Evolutionary conservation across 2,113 vertebrate species (phyloP).

Genomic region (Halichoeres trimaculatus): DNA sequence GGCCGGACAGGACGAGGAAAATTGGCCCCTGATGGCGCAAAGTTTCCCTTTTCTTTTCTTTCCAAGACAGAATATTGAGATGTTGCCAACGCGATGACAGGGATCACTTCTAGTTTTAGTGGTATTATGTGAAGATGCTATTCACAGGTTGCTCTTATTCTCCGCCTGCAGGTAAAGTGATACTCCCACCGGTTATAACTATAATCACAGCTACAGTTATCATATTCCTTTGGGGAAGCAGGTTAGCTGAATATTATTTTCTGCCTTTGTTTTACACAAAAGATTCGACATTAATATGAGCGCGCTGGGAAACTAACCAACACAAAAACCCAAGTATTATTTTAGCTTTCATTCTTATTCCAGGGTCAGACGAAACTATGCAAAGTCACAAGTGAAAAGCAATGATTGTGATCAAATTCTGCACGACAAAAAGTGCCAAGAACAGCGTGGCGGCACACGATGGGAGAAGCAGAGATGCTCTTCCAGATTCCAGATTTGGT

Average conservation of each 20-base stretch:
- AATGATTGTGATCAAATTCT: neutral
- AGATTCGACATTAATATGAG: constrained; percentile 17
- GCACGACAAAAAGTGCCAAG: neutral
- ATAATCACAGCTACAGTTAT: constrained; percentile 30
- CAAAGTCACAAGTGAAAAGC: neutral
- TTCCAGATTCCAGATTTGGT: constrained; percentile 65
- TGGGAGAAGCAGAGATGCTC: constrained; percentile 41
- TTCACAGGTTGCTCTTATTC: constrained; percentile 30
- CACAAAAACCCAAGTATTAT: neutral
- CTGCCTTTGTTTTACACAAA: constrained; percentile 24
- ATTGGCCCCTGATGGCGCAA: constrained; percentile 35
- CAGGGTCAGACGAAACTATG: neutral
- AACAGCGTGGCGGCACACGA: neutral
- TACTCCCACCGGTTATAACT: constrained; percentile 32
- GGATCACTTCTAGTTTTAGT: constrained; percentile 43
- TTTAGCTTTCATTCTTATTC: neutral
- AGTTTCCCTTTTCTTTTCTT: constrained; percentile 9
- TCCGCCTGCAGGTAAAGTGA: constrained; percentile 47
- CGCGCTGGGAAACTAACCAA: neutral
- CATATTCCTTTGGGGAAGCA: constrained; percentile 17
- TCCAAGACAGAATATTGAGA: constrained; percentile 15
- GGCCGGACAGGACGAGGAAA: constrained; percentile 32
- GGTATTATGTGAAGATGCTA: constrained; percentile 33
- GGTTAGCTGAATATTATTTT: constrained; percentile 28
- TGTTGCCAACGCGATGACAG: constrained; percentile 47